phyloP scores from a whole-genome alignment of 2,888 invertebrate species.

The Amaurobius ferox region DNA sequence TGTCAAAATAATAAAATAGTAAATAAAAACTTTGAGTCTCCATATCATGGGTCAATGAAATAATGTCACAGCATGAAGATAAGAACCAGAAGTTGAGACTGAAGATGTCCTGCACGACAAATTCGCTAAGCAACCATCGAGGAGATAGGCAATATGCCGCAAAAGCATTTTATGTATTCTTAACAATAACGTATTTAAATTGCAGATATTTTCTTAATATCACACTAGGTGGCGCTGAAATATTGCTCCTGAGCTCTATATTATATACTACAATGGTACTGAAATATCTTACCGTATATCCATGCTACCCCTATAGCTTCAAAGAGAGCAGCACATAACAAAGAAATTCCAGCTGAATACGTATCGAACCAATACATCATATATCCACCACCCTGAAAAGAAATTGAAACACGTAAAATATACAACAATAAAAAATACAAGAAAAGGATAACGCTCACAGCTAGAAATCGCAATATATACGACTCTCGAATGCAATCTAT shows the following conservation, averaged over 20 bases:
- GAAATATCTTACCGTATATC: constrained; percentile 84
- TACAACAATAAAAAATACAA: neutral
- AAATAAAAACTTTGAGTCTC: too few species aligned
- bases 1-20: too few species aligned
- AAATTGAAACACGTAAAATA: constrained; percentile 32
- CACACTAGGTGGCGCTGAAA: constrained; percentile 12
- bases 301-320: constrained; percentile 90
- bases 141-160: too few species aligned
- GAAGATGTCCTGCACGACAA: too few species aligned
- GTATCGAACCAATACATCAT: constrained; percentile 88
- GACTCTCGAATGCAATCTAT: constrained; percentile 47
- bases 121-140: too few species aligned
- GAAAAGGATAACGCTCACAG: constrained; percentile 17
- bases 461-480: constrained; percentile 43
- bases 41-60: too few species aligned
- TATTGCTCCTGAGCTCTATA: neutral
- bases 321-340: constrained; percentile 88
- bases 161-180: too few species aligned
- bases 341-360: constrained; percentile 88
- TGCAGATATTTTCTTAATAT: too few species aligned
- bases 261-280: neutral
- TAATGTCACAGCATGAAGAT: too few species aligned
- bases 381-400: constrained; percentile 85
- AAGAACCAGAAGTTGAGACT: too few species aligned
- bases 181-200: too few species aligned